Evolutionary conservation across 2,888 invertebrate species (phyloP), one percentile per base, ranked within the genome.

Genomic region (Amphimallon solstitiale): DNA sequence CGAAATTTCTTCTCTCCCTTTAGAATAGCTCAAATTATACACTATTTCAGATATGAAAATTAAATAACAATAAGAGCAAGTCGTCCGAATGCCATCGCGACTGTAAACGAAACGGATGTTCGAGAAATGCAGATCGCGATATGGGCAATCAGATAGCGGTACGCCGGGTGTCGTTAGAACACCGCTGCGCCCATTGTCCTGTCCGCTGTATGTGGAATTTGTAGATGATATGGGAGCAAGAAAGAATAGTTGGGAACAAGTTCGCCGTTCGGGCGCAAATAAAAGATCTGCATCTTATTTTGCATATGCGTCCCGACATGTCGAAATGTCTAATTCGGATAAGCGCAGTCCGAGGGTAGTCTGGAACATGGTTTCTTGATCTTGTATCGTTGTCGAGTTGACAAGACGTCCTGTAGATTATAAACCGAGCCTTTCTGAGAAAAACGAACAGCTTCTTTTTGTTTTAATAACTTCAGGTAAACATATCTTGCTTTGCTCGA

Each of bases 151-250:
- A 79, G 80, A 80, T 80, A 80, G 72, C 75, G 74, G 73, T 75
- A 72, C 75, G 77, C 77, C 76, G 79, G 80, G 80, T 81, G 81
- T 81, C 79, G 79, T 79, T 79, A 76, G 78, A 80, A 81, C 81
- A 81, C 79, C 77, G 79, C 76, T 70, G 75, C 75, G 75, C 73
- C 80, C 80, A 81, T 81, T 81, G 81, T 81, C 73, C 80, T 81
- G 80, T 81, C 81, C 74, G 73, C 74, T 72, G 74, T 76, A 79
- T 80, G 79, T 75, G 75, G 78, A 78, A 78, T 79, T 78, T 76
- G 78, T 77, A 79, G 77, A 79, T 79, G 80, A 80, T 79, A 79
- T 75, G 65, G 66, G 65, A 54, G 75, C 78, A 78, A 77, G 77
- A 78, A 78, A 78, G 78, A 78, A 78, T 76, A 77, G 75, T 75